Evolutionary conservation across 2,888 invertebrate species (phyloP).

Genomic region (Euzophera pinguis): DNA sequence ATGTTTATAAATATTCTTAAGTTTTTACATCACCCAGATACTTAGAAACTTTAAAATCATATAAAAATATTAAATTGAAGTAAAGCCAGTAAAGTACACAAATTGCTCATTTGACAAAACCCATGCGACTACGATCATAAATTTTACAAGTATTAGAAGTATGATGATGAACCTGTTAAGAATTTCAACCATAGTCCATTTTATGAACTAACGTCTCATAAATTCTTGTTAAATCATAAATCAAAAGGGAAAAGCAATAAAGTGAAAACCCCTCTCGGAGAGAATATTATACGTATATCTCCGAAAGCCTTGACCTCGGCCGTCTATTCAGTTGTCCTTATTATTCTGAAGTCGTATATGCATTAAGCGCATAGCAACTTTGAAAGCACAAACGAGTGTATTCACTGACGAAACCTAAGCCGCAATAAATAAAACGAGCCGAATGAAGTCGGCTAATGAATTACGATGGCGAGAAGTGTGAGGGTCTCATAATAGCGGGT

Average conservation of each 20-base stretch:
- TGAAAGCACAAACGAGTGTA: conserved; percentile 50
- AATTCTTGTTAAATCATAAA: conserved; percentile 39
- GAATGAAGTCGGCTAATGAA: conserved; percentile 69
- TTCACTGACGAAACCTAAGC: conserved; percentile 61
- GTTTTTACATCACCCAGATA: too few species aligned
- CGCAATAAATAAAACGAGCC: conserved; percentile 65
- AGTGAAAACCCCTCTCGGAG: conserved; percentile 38
- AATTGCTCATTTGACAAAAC: too few species aligned
- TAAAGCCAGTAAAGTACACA: too few species aligned
- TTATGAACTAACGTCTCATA: conserved; percentile 32
- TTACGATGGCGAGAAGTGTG: conserved; percentile 57
- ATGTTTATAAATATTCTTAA: too few species aligned
- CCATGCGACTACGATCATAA: not conserved
- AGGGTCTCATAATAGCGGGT: conserved; percentile 48
- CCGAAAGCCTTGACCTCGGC: conserved; percentile 56
- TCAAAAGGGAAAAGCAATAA: conserved; percentile 36
- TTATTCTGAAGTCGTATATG: conserved; percentile 46
- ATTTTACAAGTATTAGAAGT: conserved; percentile 8
- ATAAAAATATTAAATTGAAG: too few species aligned
- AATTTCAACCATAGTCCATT: conserved; percentile 28
- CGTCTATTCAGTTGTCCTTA: conserved; percentile 62
- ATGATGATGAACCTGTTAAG: conserved; percentile 20
- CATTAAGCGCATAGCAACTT: conserved; percentile 50
- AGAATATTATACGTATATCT: conserved; percentile 42
- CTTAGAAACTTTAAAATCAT: too few species aligned